phyloP scores from a whole-genome alignment of 2,113 vertebrate species.

The Xiphophorus couchianus region DNA sequence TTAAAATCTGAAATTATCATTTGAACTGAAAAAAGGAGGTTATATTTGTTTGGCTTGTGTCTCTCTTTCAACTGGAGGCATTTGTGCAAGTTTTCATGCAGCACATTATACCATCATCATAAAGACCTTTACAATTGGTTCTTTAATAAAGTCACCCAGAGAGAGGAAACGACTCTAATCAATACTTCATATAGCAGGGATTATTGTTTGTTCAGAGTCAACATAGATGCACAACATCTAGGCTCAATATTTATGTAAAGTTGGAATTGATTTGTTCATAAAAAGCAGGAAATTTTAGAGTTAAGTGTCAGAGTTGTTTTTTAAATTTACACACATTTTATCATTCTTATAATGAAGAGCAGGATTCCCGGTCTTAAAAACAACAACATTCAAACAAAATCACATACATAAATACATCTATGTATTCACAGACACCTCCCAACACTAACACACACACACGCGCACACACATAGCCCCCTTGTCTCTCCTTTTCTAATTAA shows the following conservation, averaged over 20 bases:
- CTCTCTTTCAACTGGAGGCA: slow-evolving; percentile 24
- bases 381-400: slow-evolving; percentile 31
- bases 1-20: slow-evolving; percentile 12
- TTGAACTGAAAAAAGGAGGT: slow-evolving; percentile 4
- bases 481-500: slow-evolving; percentile 99
- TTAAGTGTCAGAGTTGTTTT: slow-evolving; percentile 42
- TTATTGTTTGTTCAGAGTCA: slow-evolving; percentile 72
- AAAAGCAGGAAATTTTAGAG: slow-evolving; percentile 63
- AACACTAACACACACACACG: not conserved
- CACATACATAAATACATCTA: slow-evolving; percentile 29
- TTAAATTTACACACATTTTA: slow-evolving; percentile 37
- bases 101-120: slow-evolving; percentile 63
- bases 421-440: slow-evolving; percentile 6
- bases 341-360: slow-evolving; percentile 41
- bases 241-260: slow-evolving; percentile 67
- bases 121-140: slow-evolving; percentile 68
- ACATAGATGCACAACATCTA: slow-evolving; percentile 63
- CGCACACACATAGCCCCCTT: slow-evolving; percentile 65
- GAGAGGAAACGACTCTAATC: slow-evolving; percentile 63
- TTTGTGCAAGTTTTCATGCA: slow-evolving; percentile 58
- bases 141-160: slow-evolving; percentile 71
- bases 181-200: slow-evolving; percentile 74
- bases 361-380: slow-evolving; percentile 42
- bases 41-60: not conserved
- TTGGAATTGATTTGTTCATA: slow-evolving; percentile 70